Conservation (phyloP, 2,888 invertebrate genomes). For the Drosophila melanosoma region DNA sequence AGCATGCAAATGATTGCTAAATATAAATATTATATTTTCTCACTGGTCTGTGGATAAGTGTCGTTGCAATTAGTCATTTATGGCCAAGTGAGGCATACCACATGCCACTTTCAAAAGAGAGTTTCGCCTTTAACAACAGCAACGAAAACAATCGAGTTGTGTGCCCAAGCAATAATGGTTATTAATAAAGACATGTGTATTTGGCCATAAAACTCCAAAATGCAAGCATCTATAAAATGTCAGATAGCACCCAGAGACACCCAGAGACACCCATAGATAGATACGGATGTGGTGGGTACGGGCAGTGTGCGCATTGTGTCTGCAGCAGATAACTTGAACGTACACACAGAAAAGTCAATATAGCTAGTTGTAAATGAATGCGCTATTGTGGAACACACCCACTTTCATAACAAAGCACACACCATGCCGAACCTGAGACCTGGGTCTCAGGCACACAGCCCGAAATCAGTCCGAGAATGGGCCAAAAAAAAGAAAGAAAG, state of each 20-base stretch:
- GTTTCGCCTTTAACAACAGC: slow-evolving; percentile 27
- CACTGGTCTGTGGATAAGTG: slow-evolving; percentile 32
- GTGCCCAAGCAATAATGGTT: slow-evolving; percentile 63
- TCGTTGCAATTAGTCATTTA: slow-evolving; percentile 54
- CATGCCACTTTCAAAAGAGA: slow-evolving; percentile 40
- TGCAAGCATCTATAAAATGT: slow-evolving; percentile 61
- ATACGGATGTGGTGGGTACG: slow-evolving; percentile 2
- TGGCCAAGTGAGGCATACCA: slow-evolving; percentile 23
- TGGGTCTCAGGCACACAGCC: background rate
- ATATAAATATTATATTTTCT: slow-evolving; percentile 54
- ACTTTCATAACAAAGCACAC: slow-evolving; percentile 62
- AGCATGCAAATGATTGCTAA: slow-evolving; percentile 33
- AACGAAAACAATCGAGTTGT: slow-evolving; percentile 45
- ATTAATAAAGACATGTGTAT: slow-evolving; percentile 76
- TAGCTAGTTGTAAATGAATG: slow-evolving; percentile 55
- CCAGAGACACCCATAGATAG: slow-evolving; percentile 28
- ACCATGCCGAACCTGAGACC: slow-evolving; percentile 8
- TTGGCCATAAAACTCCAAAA: slow-evolving; percentile 65
- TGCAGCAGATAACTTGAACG: slow-evolving; percentile 52
- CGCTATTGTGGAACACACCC: slow-evolving; percentile 68
- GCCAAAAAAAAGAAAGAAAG: slow-evolving; percentile 17
- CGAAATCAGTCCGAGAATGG: slow-evolving; percentile 16
- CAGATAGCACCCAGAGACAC: slow-evolving; percentile 40
- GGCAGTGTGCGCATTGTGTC: slow-evolving; percentile 43
- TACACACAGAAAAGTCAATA: slow-evolving; percentile 47